Conservation (phyloP, 2,888 invertebrate genomes). For the Rhagonycha lutea region DNA sequence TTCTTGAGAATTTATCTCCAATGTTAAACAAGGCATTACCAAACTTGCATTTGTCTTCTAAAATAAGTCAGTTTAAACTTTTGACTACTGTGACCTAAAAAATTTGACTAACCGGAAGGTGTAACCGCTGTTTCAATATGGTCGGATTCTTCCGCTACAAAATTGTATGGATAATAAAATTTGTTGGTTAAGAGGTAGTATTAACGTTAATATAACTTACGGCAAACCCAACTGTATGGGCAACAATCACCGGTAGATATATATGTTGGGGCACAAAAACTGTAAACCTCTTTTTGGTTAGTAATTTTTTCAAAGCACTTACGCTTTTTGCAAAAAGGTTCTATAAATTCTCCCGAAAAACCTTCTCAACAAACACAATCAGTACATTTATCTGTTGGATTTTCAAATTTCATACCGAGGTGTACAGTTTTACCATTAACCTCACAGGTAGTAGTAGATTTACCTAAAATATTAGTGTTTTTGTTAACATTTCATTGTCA, state of each 20-base stretch:
- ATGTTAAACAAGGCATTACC: conserved; percentile 11
- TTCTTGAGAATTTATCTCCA: conserved; percentile 14
- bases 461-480: conserved; percentile 3
- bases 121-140: neutral
- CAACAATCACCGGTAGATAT: conserved; percentile 14
- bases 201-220: conserved; percentile 3
- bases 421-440: conserved; percentile 20
- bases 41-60: conserved; percentile 11
- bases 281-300: conserved; percentile 7
- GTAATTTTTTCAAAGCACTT: conserved; percentile 23
- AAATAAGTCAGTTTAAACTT: neutral
- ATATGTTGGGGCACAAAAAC: conserved; percentile 26
- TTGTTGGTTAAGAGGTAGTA: neutral
- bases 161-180: neutral
- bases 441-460: conserved; percentile 24
- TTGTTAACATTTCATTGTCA: too few species aligned
- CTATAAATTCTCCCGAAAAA: conserved; percentile 29
- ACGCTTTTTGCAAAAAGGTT: conserved; percentile 7
- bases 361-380: conserved; percentile 34
- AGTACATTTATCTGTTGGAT: conserved; percentile 26
- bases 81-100: neutral
- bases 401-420: conserved; percentile 23
- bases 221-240: conserved; percentile 26
- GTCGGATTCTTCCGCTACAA: neutral
- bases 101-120: neutral